Evolutionary conservation across 2,797 vertebrate species (phyloP).

Genomic region (Oryzias dopingdopingensis): DNA sequence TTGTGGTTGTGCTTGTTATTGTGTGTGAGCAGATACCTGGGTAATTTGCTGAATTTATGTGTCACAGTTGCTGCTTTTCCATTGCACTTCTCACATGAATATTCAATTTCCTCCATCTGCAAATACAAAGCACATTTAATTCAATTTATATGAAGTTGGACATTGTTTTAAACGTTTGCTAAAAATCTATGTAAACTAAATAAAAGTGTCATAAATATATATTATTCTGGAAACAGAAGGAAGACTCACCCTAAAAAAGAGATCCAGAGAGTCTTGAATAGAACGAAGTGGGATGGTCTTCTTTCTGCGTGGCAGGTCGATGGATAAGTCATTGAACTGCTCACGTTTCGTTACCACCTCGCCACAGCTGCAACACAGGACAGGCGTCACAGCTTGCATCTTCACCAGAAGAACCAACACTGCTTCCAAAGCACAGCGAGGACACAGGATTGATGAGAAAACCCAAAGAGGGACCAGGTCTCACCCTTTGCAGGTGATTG

Average conservation of each 20-base stretch:
- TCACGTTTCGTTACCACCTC: slow-evolving; percentile 94
- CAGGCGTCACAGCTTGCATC: background rate
- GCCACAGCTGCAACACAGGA: slow-evolving; percentile 80
- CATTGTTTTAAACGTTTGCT: background rate
- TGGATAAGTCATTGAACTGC: slow-evolving; percentile 97
- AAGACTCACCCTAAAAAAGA: slow-evolving; percentile 89
- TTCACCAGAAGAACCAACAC: background rate
- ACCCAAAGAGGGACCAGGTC: slow-evolving; percentile 30
- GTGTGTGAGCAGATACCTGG: slow-evolving; percentile 78
- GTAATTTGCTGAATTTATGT: slow-evolving; percentile 96
- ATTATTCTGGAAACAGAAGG: too few relatives aligned
- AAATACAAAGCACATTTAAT: slow-evolving; percentile 8
- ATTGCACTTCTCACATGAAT: slow-evolving; percentile 96
- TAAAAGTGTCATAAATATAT: too few relatives aligned
- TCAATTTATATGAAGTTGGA: background rate
- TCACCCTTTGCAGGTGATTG: slow-evolving; percentile 95
- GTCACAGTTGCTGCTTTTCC: slow-evolving; percentile 90
- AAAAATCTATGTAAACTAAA: too few relatives aligned
- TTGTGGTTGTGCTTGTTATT: background rate
- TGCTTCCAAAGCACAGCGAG: too few relatives aligned
- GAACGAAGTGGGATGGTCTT: slow-evolving; percentile 90
- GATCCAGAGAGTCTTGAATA: slow-evolving; percentile 96
- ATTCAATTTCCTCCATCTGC: slow-evolving; percentile 97
- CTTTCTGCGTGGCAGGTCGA: slow-evolving; percentile 93
- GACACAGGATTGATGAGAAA: too few relatives aligned